Evolutionary conservation across 2,113 vertebrate species (phyloP).

Genomic region (Porphyrio hochstetteri): DNA sequence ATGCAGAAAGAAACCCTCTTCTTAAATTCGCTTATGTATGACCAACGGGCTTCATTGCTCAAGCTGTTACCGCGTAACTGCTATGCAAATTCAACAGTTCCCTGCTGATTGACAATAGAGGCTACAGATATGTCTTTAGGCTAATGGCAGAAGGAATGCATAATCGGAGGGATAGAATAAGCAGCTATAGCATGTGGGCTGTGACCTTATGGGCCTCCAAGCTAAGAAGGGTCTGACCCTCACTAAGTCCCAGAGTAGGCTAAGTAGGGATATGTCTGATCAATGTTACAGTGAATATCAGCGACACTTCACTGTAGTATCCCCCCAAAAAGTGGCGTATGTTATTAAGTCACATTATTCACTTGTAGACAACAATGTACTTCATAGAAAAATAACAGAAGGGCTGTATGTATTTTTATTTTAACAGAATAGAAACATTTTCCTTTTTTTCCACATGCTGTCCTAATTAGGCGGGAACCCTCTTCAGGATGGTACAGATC

Average conservation of each 20-base stretch:
- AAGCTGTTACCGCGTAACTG: neutral
- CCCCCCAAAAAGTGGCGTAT: rapidly evolving
- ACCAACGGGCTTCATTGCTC: neutral
- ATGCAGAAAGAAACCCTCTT: neutral
- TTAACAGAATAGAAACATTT: neutral
- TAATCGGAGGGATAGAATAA: neutral
- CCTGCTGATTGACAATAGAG: rapidly evolving
- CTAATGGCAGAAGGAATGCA: neutral
- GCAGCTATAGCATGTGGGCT: neutral
- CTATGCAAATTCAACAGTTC: neutral
- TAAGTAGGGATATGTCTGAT: neutral
- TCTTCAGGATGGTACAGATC: neutral
- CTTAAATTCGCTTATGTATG: neutral
- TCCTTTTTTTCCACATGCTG: neutral
- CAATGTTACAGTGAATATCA: neutral
- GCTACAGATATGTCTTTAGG: neutral
- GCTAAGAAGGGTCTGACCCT: neutral
- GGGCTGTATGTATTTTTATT: neutral
- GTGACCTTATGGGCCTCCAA: neutral
- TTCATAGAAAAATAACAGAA: neutral
- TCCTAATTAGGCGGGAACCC: neutral
- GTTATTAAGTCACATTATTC: neutral
- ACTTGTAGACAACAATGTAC: neutral
- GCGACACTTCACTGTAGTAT: rapidly evolving
- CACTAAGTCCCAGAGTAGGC: neutral